A percentile compares a stretch with the other conserved stretches of the same genome.
phyloP scores from a whole-genome alignment of 1,140 invertebrate species.

The Aphaenogaster floridana region DNA sequence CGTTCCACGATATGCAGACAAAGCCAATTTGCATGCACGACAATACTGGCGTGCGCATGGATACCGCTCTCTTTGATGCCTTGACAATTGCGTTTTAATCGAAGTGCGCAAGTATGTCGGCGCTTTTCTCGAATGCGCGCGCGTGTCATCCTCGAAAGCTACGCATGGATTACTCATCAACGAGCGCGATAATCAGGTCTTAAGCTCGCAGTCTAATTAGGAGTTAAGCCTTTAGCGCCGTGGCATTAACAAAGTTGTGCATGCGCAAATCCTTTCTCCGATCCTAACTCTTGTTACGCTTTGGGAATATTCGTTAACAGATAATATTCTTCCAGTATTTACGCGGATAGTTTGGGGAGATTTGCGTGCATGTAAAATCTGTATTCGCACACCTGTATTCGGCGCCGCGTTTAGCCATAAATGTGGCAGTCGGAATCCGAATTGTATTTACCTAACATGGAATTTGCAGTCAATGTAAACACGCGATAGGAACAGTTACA shows the following conservation, averaged over 20 bases:
- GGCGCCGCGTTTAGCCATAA: conserved; percentile 6
- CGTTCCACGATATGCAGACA: background rate
- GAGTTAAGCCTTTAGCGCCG: conserved; percentile 25
- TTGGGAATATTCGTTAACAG: conserved; percentile 34
- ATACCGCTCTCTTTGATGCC: conserved; percentile 52
- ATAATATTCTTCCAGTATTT: conserved; percentile 50
- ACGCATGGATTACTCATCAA: conserved; percentile 55
- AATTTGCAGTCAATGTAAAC: conserved; percentile 25
- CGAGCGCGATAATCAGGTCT: conserved; percentile 59
- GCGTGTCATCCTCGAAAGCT: conserved; percentile 38
- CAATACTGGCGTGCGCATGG: background rate
- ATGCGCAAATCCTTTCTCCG: conserved; percentile 50
- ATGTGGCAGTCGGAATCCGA: background rate
- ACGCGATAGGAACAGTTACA: conserved; percentile 12
- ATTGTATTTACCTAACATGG: conserved; percentile 16
- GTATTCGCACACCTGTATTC: background rate
- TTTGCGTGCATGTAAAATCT: conserved; percentile 18
- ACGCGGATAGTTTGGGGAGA: conserved; percentile 13
- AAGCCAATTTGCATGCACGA: conserved; percentile 44
- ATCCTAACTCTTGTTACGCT: conserved; percentile 34
- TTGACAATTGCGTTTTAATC: conserved; percentile 63
- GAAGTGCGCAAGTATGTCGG: conserved; percentile 20
- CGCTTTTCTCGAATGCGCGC: conserved; percentile 31
- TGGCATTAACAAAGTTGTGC: conserved; percentile 43
- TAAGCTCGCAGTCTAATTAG: conserved; percentile 52